A percentile compares a stretch with the other conserved stretches of the same genome.
Evolutionary conservation across 2,888 invertebrate genomes (phyloP).

Genomic region (Gari tellinella): DNA sequence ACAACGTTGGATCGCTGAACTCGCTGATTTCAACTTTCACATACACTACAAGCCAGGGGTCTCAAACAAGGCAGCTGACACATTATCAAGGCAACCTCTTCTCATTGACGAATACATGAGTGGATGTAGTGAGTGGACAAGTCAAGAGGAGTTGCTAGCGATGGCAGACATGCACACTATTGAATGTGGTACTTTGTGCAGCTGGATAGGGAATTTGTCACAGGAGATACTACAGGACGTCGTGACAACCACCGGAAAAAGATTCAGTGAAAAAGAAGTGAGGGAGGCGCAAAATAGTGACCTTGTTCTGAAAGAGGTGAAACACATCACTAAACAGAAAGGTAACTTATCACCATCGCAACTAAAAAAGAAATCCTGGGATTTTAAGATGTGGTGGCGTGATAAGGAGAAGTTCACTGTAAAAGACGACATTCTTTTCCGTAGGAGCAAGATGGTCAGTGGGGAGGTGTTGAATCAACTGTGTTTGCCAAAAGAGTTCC

Average conservation of each 20-base stretch:
- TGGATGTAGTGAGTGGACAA: slow-evolving; percentile 16
- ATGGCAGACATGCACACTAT: slow-evolving; percentile 1
- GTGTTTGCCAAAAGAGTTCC: slow-evolving; percentile 5
- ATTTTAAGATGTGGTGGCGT: slow-evolving; percentile 7
- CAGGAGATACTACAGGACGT: background rate
- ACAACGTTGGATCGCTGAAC: slow-evolving; percentile 24
- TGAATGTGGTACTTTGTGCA: background rate
- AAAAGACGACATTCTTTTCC: background rate
- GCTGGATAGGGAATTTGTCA: background rate
- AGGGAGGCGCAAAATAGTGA: slow-evolving; percentile 14
- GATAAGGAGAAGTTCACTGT: background rate
- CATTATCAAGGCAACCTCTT: slow-evolving; percentile 28
- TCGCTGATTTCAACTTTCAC: slow-evolving; percentile 53
- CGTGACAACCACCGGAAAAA: background rate
- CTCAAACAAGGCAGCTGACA: slow-evolving; percentile 31
- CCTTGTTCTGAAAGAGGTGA: slow-evolving; percentile 12
- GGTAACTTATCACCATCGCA: background rate
- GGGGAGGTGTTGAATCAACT: slow-evolving; percentile 7
- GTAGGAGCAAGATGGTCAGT: background rate
- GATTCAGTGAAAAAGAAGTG: slow-evolving; percentile 12
- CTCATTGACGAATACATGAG: slow-evolving; percentile 21
- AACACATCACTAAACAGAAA: background rate
- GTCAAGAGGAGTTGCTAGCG: background rate
- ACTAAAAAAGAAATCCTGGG: slow-evolving; percentile 4
- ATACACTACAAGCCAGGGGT: slow-evolving; percentile 43